Evolutionary conservation across 2,888 invertebrate genomes (phyloP).

Genomic region (Campoplex capitator): DNA sequence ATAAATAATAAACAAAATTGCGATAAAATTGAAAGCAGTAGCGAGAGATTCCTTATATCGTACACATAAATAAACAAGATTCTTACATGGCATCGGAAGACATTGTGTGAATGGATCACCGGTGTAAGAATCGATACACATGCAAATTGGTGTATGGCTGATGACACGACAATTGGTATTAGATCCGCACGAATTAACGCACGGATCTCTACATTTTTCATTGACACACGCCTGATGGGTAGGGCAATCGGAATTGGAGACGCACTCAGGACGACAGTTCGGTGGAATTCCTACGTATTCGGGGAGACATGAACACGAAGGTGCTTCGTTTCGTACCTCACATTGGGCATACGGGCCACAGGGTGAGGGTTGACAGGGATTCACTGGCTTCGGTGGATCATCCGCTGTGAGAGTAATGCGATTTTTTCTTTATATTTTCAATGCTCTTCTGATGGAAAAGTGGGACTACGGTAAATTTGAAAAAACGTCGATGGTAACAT

Average conservation of each 20-base stretch:
- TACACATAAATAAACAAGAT: neutral
- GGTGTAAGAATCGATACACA: constrained; percentile 86
- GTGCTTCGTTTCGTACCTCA: constrained; percentile 86
- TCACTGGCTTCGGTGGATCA: constrained; percentile 63
- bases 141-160: constrained; percentile 91
- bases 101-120: constrained; percentile 88
- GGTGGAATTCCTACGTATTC: constrained; percentile 91
- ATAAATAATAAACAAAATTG: neutral
- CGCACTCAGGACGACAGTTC: constrained; percentile 91
- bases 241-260: constrained; percentile 90
- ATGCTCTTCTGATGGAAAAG: neutral
- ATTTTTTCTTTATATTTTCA: neutral
- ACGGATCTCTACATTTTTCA: constrained; percentile 91
- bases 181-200: constrained; percentile 89
- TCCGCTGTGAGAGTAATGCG: constrained; percentile 52
- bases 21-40: neutral
- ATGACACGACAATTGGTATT: constrained; percentile 91
- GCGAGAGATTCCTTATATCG: neutral
- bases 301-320: constrained; percentile 88
- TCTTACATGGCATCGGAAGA: constrained; percentile 86
- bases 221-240: constrained; percentile 91
- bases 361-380: constrained; percentile 82
- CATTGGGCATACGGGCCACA: constrained; percentile 88
- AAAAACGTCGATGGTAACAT: neutral
- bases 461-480: neutral